Base-by-base conservation (phyloP, 2,113 vertebrate genomes). In the Cromileptes altivelis region DNA sequence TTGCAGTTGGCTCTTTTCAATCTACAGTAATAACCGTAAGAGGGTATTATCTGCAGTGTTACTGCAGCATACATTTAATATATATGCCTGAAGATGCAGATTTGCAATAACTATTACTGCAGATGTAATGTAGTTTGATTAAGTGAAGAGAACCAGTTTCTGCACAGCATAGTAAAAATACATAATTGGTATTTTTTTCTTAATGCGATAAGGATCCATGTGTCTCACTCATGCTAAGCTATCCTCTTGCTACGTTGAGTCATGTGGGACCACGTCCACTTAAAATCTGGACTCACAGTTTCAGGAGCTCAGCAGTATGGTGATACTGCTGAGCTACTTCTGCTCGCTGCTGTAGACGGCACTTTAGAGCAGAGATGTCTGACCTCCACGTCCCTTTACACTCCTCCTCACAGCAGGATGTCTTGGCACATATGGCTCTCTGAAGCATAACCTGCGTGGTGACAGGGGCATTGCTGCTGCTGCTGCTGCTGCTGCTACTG, bases 351-450 rank as follows among this genome's bases (percentile, higher is more conserved):
- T 73, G 77, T 81, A 57, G 75, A 47, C 82, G 56, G 15, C 1
- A 19, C 73, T 87, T 87, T 3, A 68, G 62, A 77, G 42, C 82
- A 75, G 55, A 57, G 78, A 81, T 21, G 65, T 78, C 49, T 82
- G 80, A 90, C 80, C 89, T 84, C 78, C 23, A 8, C 4, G 62
- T 71, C 47, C 23, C 68, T 45, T 80, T 64, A 84, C 70, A 85
- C 56, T 47, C 52, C 62, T 70, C 30, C 62, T 56, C 70, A 23
- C 82, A 81, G 76, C 80, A 67, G 63, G 84, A 37, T 0, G 19
- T 60, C 80, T 53, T 33, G 1, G n/a, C 68, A 50, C 88, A 89
- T 91, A 85, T 65, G 81, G 78, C 69, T 74, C 42, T 74, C 75
- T 87, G 86, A 80, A 78, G 67, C 77, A 64, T 37, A 74, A 78